Evolutionary conservation across 2,113 vertebrate genomes (phyloP).

Genomic region (Anoura caudifer): DNA sequence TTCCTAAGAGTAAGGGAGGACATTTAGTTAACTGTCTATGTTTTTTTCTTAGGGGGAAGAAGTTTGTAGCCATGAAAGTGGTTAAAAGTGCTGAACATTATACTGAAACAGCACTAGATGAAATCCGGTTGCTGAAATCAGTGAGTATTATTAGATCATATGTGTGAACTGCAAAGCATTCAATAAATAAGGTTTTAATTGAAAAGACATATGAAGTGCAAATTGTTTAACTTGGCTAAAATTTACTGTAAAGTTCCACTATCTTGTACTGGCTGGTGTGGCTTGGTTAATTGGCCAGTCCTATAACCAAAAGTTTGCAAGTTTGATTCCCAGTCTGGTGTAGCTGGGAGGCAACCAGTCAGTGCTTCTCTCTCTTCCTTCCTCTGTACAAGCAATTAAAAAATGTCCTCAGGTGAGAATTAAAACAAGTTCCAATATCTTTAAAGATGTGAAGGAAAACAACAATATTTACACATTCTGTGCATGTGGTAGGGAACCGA

Average conservation of each 20-base stretch:
- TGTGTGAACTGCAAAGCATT: neutral
- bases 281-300: too few relatives aligned
- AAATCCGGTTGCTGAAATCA: slow-evolving; percentile 94
- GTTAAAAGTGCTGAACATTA: slow-evolving; percentile 99
- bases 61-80: slow-evolving; percentile 99
- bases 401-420: too few relatives aligned
- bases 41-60: slow-evolving; percentile 85
- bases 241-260: neutral
- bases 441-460: neutral
- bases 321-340: too few relatives aligned
- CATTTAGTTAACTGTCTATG: slow-evolving; percentile 40
- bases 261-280: neutral
- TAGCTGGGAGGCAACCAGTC: too few relatives aligned
- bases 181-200: neutral
- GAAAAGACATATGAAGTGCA: neutral
- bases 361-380: too few relatives aligned
- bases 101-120: slow-evolving; percentile 97
- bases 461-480: neutral
- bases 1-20: neutral
- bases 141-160: slow-evolving; percentile 80
- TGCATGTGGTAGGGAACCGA: neutral
- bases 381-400: too few relatives aligned
- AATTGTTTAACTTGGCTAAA: neutral
- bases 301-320: too few relatives aligned
- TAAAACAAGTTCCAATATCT: neutral